A percentile compares a stretch with the other conserved stretches of the same genome.
Evolutionary conservation across 2,797 vertebrate species (phyloP).

Genomic region (Babyrousa celebensis): DNA sequence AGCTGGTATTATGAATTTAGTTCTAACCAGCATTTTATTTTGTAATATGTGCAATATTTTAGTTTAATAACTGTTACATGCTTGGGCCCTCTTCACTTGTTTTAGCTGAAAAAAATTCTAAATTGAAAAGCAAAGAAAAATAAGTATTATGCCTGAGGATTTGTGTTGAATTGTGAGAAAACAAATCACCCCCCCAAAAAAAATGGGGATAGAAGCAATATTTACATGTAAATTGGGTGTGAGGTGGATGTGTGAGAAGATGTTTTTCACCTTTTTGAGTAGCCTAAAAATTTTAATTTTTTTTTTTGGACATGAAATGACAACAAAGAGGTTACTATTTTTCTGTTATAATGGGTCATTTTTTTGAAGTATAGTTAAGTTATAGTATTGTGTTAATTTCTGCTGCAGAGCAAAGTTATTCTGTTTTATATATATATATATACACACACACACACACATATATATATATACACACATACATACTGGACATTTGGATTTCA

Average conservation of each 20-base stretch:
- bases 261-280: conserved; percentile 54
- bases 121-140: conserved; percentile 43
- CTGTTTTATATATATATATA: no score
- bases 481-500: neutral
- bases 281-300: conserved; percentile 45
- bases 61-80: neutral
- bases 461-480: no score
- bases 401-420: no score
- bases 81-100: neutral
- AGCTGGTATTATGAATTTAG: neutral
- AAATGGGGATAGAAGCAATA: neutral
- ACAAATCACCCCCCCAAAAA: neutral
- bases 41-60: neutral
- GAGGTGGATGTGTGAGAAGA: conserved; percentile 59
- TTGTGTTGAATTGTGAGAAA: conserved; percentile 61
- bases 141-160: neutral
- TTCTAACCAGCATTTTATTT: neutral
- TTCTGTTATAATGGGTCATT: neutral
- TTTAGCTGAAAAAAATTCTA: conserved; percentile 6
- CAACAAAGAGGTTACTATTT: neutral
- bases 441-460: no score
- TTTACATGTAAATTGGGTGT: conserved; percentile 49
- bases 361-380: no score
- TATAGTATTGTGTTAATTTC: no score
- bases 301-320: conserved; percentile 33